Base-by-base conservation (phyloP, 2,113 vertebrate species). In the Ciconia stormi region DNA sequence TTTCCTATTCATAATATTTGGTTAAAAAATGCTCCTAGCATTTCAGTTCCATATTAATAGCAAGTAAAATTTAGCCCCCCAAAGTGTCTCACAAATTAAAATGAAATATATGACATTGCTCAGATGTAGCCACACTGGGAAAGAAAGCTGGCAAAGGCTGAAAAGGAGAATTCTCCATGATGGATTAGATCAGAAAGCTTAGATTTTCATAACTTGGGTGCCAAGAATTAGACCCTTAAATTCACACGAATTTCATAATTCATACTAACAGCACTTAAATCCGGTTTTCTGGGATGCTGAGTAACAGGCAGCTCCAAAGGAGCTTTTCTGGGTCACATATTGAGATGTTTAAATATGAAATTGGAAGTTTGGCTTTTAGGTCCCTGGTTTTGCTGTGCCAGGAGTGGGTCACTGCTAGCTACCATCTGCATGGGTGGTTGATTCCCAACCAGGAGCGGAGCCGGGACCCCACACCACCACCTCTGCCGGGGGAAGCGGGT, bases 351-450 rank as follows among this genome's bases (percentile, higher is more conserved):
- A 66, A 87, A 77, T 34, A 56, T 10, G 13, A 72, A 76, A 46
- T 29, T 53, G 65, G 56, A 76, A 80, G 34, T 63, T 67, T 79
- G 34, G 19, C 40, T 44, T 79, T 79, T 52, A 72, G 26, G 55
- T 46, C 15, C 13, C 19, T 3, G 0, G 26, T 73, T 49, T 58
- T 77, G 9, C 38, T 0, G 0, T 3, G 1, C 36, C 74, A 77
- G 55, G 63, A 38, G 4, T 7, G 9, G 46, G 42, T 63, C 38
- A 34, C 36, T 49, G 52, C 6, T 52, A 29, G 59, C 58, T 53
- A 53, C 46, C 38, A 49, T 13, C 34, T 53, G 25, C 13, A 29
- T 6, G 47, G 25, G 22, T 7, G 5, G 20, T 32, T 83, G 32
- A 40, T 56, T 56, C 74, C 46, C 40, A 44, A 2, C 4, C 50